A percentile compares a stretch with the other conserved stretches of the same genome.
Evolutionary conservation across 2,888 invertebrate genomes (phyloP).

Genomic region (Amphipoea oculea): DNA sequence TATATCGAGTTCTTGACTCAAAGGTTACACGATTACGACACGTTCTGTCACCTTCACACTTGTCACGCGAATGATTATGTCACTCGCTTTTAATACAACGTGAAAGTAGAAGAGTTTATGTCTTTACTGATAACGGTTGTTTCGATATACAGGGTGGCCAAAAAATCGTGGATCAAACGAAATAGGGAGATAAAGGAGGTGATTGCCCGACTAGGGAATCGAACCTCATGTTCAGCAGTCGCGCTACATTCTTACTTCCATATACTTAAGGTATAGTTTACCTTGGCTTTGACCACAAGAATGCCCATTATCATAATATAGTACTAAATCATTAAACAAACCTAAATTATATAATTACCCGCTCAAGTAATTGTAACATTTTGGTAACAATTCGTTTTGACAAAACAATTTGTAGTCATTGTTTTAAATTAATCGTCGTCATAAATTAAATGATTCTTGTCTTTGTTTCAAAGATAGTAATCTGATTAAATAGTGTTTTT

Average conservation of each 20-base stretch:
- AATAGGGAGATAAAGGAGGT: no score
- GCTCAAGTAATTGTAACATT: conserved; percentile 37
- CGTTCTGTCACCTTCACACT: conserved; percentile 7
- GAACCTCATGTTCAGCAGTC: no score
- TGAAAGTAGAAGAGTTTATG: conserved; percentile 3
- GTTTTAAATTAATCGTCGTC: conserved; percentile 45
- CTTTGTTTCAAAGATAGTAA: conserved; percentile 37
- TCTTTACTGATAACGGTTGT: neutral
- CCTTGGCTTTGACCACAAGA: neutral
- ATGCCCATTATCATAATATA: neutral
- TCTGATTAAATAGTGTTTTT: conserved; percentile 21
- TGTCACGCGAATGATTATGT: conserved; percentile 15
- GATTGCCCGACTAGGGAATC: no score
- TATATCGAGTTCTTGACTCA: conserved; percentile 21
- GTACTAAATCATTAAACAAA: conserved; percentile 18
- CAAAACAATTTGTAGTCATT: conserved; percentile 44
- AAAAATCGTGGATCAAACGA: no score
- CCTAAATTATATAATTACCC: conserved; percentile 11
- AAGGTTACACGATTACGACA: conserved; percentile 27
- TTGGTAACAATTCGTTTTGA: conserved; percentile 39
- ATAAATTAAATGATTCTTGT: conserved; percentile 54
- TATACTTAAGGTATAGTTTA: neutral
- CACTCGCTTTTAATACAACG: neutral
- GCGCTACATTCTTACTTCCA: no score
- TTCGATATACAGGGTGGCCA: no score